phyloP scores from a whole-genome alignment of 2,797 vertebrate genomes.

The Carduelis carduelis region DNA sequence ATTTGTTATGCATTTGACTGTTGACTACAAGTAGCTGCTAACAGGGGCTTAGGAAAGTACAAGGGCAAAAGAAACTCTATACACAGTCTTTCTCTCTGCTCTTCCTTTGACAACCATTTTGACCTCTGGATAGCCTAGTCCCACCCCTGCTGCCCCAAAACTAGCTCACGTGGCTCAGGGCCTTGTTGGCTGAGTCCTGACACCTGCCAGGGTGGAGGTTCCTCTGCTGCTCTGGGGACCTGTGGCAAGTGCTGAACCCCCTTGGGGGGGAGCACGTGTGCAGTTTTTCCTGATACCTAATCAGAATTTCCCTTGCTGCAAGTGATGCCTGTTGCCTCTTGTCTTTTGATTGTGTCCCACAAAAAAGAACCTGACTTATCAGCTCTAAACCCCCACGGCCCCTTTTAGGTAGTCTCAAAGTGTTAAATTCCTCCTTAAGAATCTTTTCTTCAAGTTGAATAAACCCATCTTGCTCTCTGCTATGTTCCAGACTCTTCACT shows the following conservation, averaged over 20 bases:
- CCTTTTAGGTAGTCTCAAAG: background rate
- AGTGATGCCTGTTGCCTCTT: background rate
- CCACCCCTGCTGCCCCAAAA: background rate
- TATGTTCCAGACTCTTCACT: background rate
- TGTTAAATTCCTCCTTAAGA: background rate
- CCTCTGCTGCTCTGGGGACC: background rate
- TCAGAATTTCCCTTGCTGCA: background rate
- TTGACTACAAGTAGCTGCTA: background rate
- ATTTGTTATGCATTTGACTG: background rate
- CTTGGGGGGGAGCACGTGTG: fast-evolving
- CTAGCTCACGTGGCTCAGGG: background rate
- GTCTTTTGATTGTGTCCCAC: background rate
- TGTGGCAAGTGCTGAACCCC: background rate
- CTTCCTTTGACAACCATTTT: background rate
- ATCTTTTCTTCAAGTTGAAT: background rate
- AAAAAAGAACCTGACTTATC: background rate
- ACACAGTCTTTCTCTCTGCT: background rate
- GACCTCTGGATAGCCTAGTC: background rate
- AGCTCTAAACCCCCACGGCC: background rate
- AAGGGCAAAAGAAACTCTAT: background rate
- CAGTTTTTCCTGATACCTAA: background rate
- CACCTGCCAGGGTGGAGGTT: background rate
- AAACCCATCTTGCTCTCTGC: background rate
- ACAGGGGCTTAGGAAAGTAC: background rate
- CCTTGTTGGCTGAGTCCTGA: background rate